A percentile compares a stretch with the other conserved stretches of the same genome.
Conservation (phyloP, 1,140 invertebrate species). For the Drosophila melanica region DNA sequence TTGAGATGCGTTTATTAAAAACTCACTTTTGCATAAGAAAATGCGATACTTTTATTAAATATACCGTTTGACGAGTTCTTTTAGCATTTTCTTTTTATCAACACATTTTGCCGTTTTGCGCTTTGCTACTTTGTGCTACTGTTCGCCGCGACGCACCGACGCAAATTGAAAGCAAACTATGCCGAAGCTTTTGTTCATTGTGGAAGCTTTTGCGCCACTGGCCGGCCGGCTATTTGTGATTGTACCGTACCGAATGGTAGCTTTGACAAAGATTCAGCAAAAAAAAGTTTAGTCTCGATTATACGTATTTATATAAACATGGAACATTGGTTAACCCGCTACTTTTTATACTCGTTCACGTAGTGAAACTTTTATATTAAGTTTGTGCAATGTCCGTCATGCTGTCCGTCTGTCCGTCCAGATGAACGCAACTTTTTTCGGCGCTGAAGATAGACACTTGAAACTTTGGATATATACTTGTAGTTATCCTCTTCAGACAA, state of each 20-base stretch:
- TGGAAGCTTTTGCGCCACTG: slow-evolving; percentile 20
- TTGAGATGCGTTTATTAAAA: slow-evolving; percentile 23
- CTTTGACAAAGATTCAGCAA: neutral
- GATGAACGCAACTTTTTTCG: too few relatives aligned
- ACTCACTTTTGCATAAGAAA: slow-evolving; percentile 16
- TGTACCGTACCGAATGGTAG: slow-evolving; percentile 19
- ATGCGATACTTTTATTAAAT: slow-evolving; percentile 7
- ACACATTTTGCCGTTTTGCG: slow-evolving; percentile 21
- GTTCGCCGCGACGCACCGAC: slow-evolving; percentile 46
- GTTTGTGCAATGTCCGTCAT: too few relatives aligned
- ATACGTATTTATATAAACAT: too few relatives aligned
- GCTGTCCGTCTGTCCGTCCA: too few relatives aligned
- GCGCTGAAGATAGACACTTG: too few relatives aligned
- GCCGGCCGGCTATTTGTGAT: slow-evolving; percentile 32
- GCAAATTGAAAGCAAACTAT: slow-evolving; percentile 37
- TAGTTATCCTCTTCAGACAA: too few relatives aligned
- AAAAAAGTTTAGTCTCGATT: too few relatives aligned
- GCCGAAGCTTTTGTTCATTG: slow-evolving; percentile 41
- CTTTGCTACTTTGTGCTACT: slow-evolving; percentile 33
- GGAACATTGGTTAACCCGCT: too few relatives aligned
- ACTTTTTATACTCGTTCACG: too few relatives aligned
- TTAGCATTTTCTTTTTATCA: slow-evolving; percentile 26
- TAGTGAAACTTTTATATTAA: too few relatives aligned
- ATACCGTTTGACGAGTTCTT: slow-evolving; percentile 4
- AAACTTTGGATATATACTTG: too few relatives aligned